phyloP scores from a whole-genome alignment of 2,888 invertebrate genomes.

The Athalia cordata region DNA sequence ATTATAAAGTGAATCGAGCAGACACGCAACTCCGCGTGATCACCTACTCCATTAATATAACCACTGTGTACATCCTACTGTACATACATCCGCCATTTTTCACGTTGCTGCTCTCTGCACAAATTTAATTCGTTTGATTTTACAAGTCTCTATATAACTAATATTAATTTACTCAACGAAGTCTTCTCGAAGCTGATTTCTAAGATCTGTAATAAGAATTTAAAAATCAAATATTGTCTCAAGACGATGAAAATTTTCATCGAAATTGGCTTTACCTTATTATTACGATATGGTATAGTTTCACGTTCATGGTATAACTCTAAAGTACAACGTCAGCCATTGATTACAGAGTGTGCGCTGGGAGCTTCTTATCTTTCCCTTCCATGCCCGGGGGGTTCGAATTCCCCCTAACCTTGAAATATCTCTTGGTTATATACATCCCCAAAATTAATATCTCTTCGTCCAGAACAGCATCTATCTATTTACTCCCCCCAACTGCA shows the following conservation, averaged over 20 bases:
- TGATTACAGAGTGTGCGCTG: slow-evolving; percentile 66
- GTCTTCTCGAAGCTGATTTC: too few relatives aligned
- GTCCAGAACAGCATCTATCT: slow-evolving; percentile 18
- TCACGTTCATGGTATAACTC: slow-evolving; percentile 53
- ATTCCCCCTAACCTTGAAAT: slow-evolving; percentile 64
- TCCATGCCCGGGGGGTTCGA: slow-evolving; percentile 66
- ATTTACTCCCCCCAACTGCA: not conserved
- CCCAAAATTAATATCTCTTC: slow-evolving; percentile 70
- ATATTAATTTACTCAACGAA: too few relatives aligned
- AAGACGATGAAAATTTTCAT: not conserved
- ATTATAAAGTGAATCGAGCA: slow-evolving; percentile 4
- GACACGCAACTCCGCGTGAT: slow-evolving; percentile 34
- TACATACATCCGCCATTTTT: slow-evolving; percentile 7
- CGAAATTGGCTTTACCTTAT: not conserved
- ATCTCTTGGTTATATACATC: slow-evolving; percentile 64
- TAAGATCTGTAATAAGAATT: too few relatives aligned
- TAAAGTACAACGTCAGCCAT: slow-evolving; percentile 60
- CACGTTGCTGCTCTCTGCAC: not conserved
- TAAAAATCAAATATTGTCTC: too few relatives aligned
- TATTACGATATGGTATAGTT: slow-evolving; percentile 23
- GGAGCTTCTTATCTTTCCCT: slow-evolving; percentile 70
- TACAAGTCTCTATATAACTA: too few relatives aligned
- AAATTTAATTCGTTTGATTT: too few relatives aligned
- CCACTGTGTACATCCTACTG: not conserved
- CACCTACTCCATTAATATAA: not conserved